Evolutionary conservation across 2,113 vertebrate species (phyloP), one percentile per base, ranked within the genome.

Genomic region (Haemorhous mexicanus): DNA sequence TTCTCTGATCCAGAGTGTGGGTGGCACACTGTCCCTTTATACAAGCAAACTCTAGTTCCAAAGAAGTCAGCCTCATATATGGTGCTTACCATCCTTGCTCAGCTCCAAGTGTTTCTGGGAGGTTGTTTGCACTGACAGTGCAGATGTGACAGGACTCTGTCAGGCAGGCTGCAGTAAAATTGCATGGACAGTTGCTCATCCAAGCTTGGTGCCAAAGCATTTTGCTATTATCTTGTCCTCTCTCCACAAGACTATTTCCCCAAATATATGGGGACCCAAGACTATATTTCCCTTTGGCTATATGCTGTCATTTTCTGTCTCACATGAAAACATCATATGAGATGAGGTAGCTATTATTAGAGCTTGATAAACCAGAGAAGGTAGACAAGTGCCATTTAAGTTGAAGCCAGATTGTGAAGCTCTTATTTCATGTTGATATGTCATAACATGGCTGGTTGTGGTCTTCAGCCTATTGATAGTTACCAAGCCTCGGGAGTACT

Each of bases 21-120:
- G 5, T 84, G 21, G 9, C 23, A 64, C 30, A 58, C 11, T 0
- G 0, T 20, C 20, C 10, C 13, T 43, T 72, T 68, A 18, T 21
- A 24, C 0, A 2, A 27, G 18, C 39, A 47, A 64, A 44, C 3
- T 47, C 56, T 77, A 3, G 2, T 20, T 77, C 6, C 27, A 47
- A 50, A 69, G 30, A 20, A 21, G 20, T 23, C 0, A 1, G 18
- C 3, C 20, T 78, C 12, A 10, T 47, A 22, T 14, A 14, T n/a
- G 2, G 1, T n/a, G 30, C 55, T 77, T 44, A 24, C 13, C 52
- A 11, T 49, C 63, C 32, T 21, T 49, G n/a, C 3, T 47, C 52
- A 44, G 22, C 16, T 74, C 59, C 39, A 84, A 37, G 73, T 2
- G 1, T 43, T 9, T 35, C 47, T 76, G 21, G 58, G 73, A 69